Conservation (phyloP, 2,113 vertebrate genomes). For the Rhinolophus sinicus region DNA sequence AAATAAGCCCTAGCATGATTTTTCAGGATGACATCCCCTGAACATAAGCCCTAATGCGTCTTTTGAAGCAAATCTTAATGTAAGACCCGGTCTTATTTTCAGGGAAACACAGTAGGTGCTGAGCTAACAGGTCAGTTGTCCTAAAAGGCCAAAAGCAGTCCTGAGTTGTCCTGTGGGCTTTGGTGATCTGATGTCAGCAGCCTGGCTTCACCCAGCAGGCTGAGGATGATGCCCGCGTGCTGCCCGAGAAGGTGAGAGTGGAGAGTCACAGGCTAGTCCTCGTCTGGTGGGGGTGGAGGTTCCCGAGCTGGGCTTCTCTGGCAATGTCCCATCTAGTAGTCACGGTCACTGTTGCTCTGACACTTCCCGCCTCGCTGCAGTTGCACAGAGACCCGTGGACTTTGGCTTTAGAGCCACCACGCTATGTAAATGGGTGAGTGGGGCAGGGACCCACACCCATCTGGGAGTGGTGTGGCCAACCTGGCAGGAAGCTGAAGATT, state of each 20-base stretch:
- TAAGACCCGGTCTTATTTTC: no score
- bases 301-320: neutral
- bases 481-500: conserved; percentile 9
- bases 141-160: conserved; percentile 30
- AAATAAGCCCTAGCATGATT: no score
- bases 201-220: neutral
- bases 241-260: neutral
- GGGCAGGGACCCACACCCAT: neutral
- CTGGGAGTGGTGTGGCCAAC: neutral
- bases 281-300: neutral
- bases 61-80: no score
- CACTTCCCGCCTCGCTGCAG: neutral
- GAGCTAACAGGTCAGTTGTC: conserved; percentile 7
- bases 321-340: neutral
- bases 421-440: neutral
- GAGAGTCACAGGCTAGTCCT: neutral
- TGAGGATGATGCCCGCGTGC: neutral
- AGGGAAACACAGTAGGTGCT: neutral
- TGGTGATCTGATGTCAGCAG: neutral
- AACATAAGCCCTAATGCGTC: no score
- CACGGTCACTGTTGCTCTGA: neutral
- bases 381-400: conserved; percentile 18
- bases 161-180: neutral
- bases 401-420: conserved; percentile 5
- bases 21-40: no score